Evolutionary conservation across 2,888 invertebrate genomes (phyloP), one percentile per base, ranked within the genome.

Genomic region (Anticlea derivata): DNA sequence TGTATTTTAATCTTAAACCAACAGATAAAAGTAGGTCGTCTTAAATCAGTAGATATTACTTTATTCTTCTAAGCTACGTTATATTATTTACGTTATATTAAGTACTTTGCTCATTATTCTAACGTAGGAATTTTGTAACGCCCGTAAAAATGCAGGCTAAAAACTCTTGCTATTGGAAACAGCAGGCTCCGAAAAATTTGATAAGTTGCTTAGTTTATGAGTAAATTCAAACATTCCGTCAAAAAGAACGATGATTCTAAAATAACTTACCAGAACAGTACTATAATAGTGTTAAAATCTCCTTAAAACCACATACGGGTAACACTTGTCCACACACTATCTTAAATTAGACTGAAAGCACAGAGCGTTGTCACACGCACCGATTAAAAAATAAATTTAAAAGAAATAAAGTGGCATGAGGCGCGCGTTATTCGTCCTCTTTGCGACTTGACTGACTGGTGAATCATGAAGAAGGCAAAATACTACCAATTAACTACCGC

Each of bases 401-500:
- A 55, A 73, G 66, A 59, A 65, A 70, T 23, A 64, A 62, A 68
- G 68, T 66, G 72, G 69, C 59, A 61, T 58, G 58, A 70, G 66
- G 61, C 78, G 78, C 67, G 75, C 82, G 72, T 56, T 68, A 68
- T 68, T 69, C 75, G 72, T 73, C 68, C 75, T 70, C 74, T 65
- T 72, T 68, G 73, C 74, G 72, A 73, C 76, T 70, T 75, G 68
- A 85, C 86, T 84, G 83, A 71, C 79, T 70, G 71, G 77, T 86
- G 87, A 88, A 76, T 87, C 87, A 88, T 79, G 70, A 81, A 83
- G 78, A 75, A 80, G 78, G 85, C 84, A 81, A 87, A 83, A 87
- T 86, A 85, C 78, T 76, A 83, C 81, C 84, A 87, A 86, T 87
- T 86, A 86, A 80, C 72, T 64, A 70, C 70, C 46, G 63, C 65